These are phyloP conservation scores for Chlorospingus flavigularis DNA, from an alignment of 2,797 vertebrate species.

Conservation along the genomic window DNA sequence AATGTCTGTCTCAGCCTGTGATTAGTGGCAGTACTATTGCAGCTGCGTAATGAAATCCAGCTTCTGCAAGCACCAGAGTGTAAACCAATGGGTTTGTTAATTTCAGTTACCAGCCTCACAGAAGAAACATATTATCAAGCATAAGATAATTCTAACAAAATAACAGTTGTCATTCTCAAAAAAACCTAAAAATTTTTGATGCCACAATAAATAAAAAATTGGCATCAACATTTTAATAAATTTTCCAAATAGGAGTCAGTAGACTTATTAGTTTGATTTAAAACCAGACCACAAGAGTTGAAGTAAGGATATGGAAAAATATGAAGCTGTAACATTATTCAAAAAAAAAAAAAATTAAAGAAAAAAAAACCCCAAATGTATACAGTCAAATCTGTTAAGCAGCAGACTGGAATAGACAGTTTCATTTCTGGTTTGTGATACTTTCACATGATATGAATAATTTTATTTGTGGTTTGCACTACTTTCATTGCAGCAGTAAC, in stretches of 20 bases:
- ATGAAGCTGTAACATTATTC: background rate
- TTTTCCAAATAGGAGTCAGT: background rate
- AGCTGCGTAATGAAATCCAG: background rate
- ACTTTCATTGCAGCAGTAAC: accelerated
- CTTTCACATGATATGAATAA: background rate
- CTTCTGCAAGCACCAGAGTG: background rate
- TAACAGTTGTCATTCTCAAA: background rate
- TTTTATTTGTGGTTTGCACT: background rate
- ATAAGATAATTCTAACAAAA: background rate
- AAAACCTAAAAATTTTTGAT: background rate
- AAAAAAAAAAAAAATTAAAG: background rate
- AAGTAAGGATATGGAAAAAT: background rate
- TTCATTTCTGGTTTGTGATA: background rate
- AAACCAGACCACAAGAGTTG: background rate
- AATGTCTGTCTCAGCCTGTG: background rate
- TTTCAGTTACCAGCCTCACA: background rate
- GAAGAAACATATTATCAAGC: background rate
- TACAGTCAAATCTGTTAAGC: background rate
- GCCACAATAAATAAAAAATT: background rate
- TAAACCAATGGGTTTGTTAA: background rate
- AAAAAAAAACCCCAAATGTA: background rate
- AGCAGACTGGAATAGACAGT: background rate
- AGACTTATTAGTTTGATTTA: background rate
- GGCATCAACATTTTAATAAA: background rate
- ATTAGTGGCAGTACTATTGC: background rate